Evolutionary conservation across 2,888 invertebrate species (phyloP), one percentile per base, ranked within the genome.

Genomic region (Nemotelus nigrinus): DNA sequence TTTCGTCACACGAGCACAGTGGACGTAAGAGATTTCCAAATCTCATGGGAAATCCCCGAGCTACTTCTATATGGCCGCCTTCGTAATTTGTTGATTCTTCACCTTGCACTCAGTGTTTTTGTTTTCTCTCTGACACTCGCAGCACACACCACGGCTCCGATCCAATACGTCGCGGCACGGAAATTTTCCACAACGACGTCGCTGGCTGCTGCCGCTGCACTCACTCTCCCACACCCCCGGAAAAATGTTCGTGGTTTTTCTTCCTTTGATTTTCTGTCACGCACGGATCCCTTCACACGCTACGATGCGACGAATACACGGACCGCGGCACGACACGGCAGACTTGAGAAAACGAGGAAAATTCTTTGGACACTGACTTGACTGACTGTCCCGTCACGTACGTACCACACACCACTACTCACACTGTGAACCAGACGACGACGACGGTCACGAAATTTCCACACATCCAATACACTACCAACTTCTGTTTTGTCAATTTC

Each of bases 211-310:
- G 68, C 50, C 53, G 50, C 25, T 53, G 48, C 25, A 25, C 25
- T 25, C 25, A 1, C 25, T 25, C 25, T 53, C 68, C 39, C 70
- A 55, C 70, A 70, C 70, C 53, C 65, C 55, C 53, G 6, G 50
- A 55, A 55, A 68, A 68, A 68, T 50, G 48, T 39, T 50, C 68
- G 50, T 68, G 68, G 39, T 50, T 50, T 68, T 68, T 68, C 68
- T 68, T 68, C 68, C 50, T 53, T 68, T 65, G 48, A 68, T 68
- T 68, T 68, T 68, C 68, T 68, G 68, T 68, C 68, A 68, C 68
- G 53, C 68, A 68, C 68, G 68, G 41, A 39, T 41, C 63, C 63
- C 7, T 7, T 6, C 53, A 53, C 53, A 6, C 53, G 53, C 6
- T 6, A 68, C 68, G 68, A 53, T 63, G 43, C 68, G 48, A 7